phyloP scores from a whole-genome alignment of 2,888 invertebrate genomes.

The Cephus runcator region DNA sequence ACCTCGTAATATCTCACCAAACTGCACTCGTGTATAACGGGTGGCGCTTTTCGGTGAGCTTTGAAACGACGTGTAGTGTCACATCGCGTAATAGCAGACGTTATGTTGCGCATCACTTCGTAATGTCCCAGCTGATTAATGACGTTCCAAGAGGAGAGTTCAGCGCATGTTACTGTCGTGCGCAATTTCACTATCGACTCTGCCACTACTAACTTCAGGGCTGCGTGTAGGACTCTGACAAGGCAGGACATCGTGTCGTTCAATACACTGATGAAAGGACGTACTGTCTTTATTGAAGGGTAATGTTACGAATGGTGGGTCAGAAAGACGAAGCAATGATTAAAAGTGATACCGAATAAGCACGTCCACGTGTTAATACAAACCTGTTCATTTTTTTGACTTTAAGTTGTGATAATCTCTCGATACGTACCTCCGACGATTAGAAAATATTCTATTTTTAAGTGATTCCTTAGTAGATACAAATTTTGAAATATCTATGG shows the following conservation, averaged over 20 bases:
- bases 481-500: too few relatives aligned
- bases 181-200: constrained; percentile 39
- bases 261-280: background rate
- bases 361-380: too few relatives aligned
- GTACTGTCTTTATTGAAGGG: background rate
- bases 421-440: too few relatives aligned
- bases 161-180: constrained; percentile 50
- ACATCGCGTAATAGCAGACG: constrained; percentile 37
- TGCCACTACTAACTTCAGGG: background rate
- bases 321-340: too few relatives aligned
- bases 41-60: constrained; percentile 35
- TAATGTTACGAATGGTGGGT: too few relatives aligned
- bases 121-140: constrained; percentile 58
- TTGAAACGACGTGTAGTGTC: constrained; percentile 45
- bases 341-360: too few relatives aligned
- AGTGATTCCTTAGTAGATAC: too few relatives aligned
- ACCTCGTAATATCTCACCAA: constrained; percentile 5
- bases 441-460: too few relatives aligned
- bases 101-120: constrained; percentile 50
- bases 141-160: constrained; percentile 50
- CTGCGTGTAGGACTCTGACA: background rate
- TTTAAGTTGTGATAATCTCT: too few relatives aligned
- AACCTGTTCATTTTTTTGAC: too few relatives aligned
- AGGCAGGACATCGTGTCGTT: background rate
- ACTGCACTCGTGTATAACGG: constrained; percentile 20